Evolutionary conservation across 1,140 invertebrate genomes (phyloP), one percentile per base, ranked within the genome.

Genomic region (Drosophila ficusphila): DNA sequence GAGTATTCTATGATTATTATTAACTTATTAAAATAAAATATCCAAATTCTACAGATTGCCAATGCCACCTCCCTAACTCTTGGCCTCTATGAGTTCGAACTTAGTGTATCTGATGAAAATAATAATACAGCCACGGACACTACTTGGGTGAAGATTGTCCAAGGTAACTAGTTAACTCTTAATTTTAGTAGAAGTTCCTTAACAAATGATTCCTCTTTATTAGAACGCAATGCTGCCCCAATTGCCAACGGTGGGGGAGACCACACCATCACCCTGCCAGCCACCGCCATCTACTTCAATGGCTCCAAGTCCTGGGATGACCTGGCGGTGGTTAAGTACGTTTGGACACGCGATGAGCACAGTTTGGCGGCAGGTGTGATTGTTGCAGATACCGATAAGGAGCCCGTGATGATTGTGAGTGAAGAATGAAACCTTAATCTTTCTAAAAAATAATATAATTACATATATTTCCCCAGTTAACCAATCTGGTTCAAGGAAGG

Each of bases 291-390:
- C 1, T 93, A 95, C 27, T 92, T 99, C 21, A 98, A 99, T 92
- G 98, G 98, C 0, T 95, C 96, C 0, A 92, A 93, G 47, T 98
- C 97, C 0, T 95, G 92, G 42, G 98, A 99, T 92, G 98, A 99
- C 92, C 94, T 97, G 71, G 94, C 94, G 16, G 97, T 99, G 58
- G 95, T 95, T 4, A 94, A 95, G 49, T 99, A 97, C 94, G 91
- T 94, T 38, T 99, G 98, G 98, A 95, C 94, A 0, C 93, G 97
- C 52, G 95, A 97, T 79, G 93, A 94, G 2, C 94, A 94, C 29
- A 97, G 97, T 68, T 91, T 98, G 38, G 97, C 97, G 3, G 95
- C 97, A 34, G 97, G 97, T 48, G 94, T 94, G 41, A 94, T 97
- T 69, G 93, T 97, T 64, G 94, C 95, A 39, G 92, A 94, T 64